Evolutionary conservation across 2,113 vertebrate genomes (phyloP), one percentile per base, ranked within the genome.

Genomic region (Tympanuchus pallidicinctus): DNA sequence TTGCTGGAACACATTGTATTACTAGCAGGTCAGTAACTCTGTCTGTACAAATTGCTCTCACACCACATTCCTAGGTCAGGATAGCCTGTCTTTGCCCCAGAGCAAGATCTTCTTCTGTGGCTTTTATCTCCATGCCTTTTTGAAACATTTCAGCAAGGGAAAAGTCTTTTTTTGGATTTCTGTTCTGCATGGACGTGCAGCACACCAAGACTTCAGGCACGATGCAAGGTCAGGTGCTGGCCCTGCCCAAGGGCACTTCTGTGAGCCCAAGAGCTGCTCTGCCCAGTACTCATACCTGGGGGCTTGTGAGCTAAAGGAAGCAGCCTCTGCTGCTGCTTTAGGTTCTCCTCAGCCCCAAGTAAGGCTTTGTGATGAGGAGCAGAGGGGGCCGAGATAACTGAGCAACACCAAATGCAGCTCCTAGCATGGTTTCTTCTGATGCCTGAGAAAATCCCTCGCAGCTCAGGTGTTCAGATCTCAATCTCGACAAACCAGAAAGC

Each of bases 401-500:
- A 87, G 83, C 88, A 83, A 93, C 96, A 91, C 72, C 84, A 66
- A 72, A 2, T 70, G 57, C 72, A 92, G 52, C 66, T 83, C 89
- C 77, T 90, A 81, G 90, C 66, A 42, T 20, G 63, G 54, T 42
- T 94, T 90, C 73, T 93, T 92, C 79, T 71, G 50, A 93, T 48
- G 87, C 8, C 2, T 91, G 52, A 0, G 0, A 88, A 93, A 94
- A 89, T 91, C 82, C 80, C 73, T 94, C 27, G 74, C 59, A 77
- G 78, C 60, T 93, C 82, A 80, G 74, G 73, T 76, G 94, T 91
- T 85, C 75, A 89, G 82, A 85, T 79, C 82, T 88, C 89, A 93
- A 80, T 80, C 72, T 82, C 19, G 1, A 57, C 0, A 9, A 83
- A 84, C 61, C 60, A 91, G 43, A 91, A 94, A 86, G 40, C 65